Base-by-base conservation (phyloP, 2,113 vertebrate genomes). In the Campylomormyrus numenius region DNA sequence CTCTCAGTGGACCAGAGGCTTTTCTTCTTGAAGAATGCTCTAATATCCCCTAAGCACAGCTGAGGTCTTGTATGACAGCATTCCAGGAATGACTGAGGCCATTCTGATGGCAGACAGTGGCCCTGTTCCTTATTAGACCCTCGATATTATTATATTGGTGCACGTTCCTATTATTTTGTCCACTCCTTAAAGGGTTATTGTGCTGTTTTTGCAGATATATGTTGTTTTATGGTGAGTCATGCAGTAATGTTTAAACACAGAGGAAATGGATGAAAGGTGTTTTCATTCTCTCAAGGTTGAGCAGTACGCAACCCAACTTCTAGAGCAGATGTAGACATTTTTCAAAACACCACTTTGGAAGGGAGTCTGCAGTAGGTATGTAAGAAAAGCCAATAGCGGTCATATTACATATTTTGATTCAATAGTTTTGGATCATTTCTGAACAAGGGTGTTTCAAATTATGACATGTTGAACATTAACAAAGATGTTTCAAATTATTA, bases 151-250 rank as follows among this genome's bases (percentile, higher is more conserved):
- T 31, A 70, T 70, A 70, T 70, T 5, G 62, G n/a, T 31, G 62
- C 0, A 3, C 1, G 62, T 70, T 70, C n/a, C n/a, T 70, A 27
- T 31, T 70, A 31, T 70, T 70, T 70, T 70, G 3, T 70, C n/a
- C 62, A 31, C 62, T 31, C 62, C 62, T 17, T 21, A 85, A 45
- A 85, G 39, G 53, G 35, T 88, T 58, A 88, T 66, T 15, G 31
- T 46, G 35, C 24, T 42, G 42, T 58, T 88, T 53, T 88, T 42
- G 62, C 35, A 88, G 53, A 88, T 58, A 62, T 58, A 88, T 66
- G 31, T 66, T 88, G 39, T 66, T 88, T 88, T 88, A 88, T 45
- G 53, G 52, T 24, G 35, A 58, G 31, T 53, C 27, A 88, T 88
- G 87, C 21, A 9, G 86, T n/a, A 88, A 88, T n/a, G 27, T 15